phyloP scores from a whole-genome alignment of 2,797 vertebrate species.

The Melanotaenia nigrans region DNA sequence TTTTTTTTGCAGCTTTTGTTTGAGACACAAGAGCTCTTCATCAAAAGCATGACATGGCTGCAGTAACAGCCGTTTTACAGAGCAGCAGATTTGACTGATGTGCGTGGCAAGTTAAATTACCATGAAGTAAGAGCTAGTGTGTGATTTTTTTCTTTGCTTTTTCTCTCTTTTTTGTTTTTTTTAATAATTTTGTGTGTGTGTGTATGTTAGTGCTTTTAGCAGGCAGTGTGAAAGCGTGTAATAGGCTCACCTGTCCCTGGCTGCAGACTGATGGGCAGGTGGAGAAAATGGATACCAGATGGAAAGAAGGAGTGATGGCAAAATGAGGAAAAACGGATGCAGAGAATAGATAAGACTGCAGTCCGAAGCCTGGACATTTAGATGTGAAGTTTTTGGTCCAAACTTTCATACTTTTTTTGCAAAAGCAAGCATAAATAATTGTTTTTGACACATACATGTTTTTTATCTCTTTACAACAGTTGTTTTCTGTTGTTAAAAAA shows the following conservation, averaged over 20 bases:
- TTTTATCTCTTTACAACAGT: background rate
- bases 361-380: constrained; percentile 1
- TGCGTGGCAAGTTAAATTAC: constrained; percentile 63
- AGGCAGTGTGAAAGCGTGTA: constrained; percentile 69
- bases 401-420: background rate
- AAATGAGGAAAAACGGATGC: constrained; percentile 22
- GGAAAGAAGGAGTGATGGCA: constrained; percentile 33
- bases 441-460: too few species aligned
- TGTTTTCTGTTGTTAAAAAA: background rate
- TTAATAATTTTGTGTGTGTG: background rate
- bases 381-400: background rate
- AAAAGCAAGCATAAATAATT: background rate
- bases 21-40: constrained; percentile 68
- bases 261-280: constrained; percentile 75
- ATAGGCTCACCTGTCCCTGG: constrained; percentile 74
- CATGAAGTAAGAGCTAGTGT: constrained; percentile 54
- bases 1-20: constrained; percentile 32
- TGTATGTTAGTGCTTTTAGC: constrained; percentile 39
- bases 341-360: constrained; percentile 34
- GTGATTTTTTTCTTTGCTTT: background rate
- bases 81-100: constrained; percentile 67
- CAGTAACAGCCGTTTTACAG: constrained; percentile 75
- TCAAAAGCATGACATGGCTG: constrained; percentile 60
- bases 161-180: background rate
- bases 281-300: constrained; percentile 74